phyloP scores from a whole-genome alignment of 2,113 vertebrate genomes.

The Dipodomys spectabilis region DNA sequence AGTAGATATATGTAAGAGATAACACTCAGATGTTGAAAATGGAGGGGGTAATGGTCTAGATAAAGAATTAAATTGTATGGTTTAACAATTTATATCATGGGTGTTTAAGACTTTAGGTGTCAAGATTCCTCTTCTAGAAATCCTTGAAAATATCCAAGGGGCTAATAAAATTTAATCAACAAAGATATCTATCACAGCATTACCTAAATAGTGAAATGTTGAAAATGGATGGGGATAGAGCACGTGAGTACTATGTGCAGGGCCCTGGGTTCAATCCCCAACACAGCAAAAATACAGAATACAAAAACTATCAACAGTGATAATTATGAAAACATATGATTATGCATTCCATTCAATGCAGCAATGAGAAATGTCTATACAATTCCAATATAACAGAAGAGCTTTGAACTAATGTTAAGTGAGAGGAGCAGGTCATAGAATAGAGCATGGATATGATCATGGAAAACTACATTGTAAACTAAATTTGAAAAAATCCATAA shows the following conservation, averaged over 20 bases:
- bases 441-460: background rate
- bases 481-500: background rate
- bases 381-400: background rate
- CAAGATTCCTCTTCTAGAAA: background rate
- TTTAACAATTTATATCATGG: background rate
- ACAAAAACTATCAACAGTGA: no score
- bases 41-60: background rate
- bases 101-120: background rate
- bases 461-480: background rate
- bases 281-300: no score
- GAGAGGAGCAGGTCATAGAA: background rate
- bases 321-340: background rate
- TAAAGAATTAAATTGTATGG: background rate
- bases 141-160: background rate
- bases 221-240: background rate
- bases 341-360: background rate
- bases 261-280: no score
- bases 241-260: no score
- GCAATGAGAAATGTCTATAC: background rate
- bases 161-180: background rate
- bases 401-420: background rate
- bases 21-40: slow-evolving; percentile 7
- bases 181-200: background rate
- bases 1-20: background rate
- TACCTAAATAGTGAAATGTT: background rate